Base-by-base conservation (phyloP, 2,797 vertebrate species). In the Epinephelus malabaricus region DNA sequence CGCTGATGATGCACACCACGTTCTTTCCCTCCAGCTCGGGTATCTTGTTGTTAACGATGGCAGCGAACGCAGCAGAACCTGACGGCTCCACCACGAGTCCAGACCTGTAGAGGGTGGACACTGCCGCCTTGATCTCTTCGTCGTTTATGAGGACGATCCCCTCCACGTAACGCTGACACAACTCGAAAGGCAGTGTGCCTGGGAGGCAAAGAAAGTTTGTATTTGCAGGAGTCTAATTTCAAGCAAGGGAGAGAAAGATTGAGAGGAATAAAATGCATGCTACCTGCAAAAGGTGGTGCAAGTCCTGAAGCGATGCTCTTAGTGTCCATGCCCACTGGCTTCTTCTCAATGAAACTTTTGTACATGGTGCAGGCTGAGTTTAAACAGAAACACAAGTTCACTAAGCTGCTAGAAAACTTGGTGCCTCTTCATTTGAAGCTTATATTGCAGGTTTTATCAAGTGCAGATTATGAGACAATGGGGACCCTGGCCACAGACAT, bases 351-450 rank as follows among this genome's bases (percentile, higher is more conserved):
- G 51, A 96, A 95, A 76, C 96, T 96, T 75, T 65, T 93, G 87
- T 94, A 93, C 96, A 96, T 96, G 66, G 95, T 96, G 71, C 95
- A 96, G 11, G 95, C 96, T 96, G 89, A 8, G 8, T 62, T 34
- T 0, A 64, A 56, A 84, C 61, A 75, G 5, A 79, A 23, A 74
- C 18, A 18, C 5, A 25, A 3, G 21, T 40, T 64, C 27, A 59
- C 17, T 18, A 4, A 55, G 21, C 54, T 60, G 40, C n/a, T 18
- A 0, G 1, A 13, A 9, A 25, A 25, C 5, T 2, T 19, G 3
- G 6, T 7, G 40, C 17, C 27, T 27, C 13, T 14, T 50, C 7
- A 21, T 14, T 8, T 25, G 2, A 13, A 18, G 30, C 43, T n/a
- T 17, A 45, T 9, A 14, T n/a, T 43, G 10, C n/a, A n/a, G 21